These are phyloP conservation scores for Xenopus borealis DNA, from an alignment of 2,113 vertebrate species.

Conservation along the genomic window DNA sequence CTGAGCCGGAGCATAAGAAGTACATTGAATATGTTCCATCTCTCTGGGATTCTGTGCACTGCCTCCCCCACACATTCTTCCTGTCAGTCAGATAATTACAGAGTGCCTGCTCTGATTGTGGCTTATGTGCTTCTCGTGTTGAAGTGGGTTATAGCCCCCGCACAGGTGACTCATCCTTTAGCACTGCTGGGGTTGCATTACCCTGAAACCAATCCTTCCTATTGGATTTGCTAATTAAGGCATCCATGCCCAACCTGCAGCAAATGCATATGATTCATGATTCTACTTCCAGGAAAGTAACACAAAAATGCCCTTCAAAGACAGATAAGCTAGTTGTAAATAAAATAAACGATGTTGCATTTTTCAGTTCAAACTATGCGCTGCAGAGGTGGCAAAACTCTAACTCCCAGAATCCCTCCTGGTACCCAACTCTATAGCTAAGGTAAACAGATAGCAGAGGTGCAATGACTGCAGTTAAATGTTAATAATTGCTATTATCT, in stretches of 20 bases:
- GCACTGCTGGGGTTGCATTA: constrained; percentile 37
- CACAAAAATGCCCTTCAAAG: no score
- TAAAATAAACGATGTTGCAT: no score
- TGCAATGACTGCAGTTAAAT: no score
- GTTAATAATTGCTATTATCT: no score
- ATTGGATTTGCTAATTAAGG: neutral
- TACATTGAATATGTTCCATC: constrained; percentile 9
- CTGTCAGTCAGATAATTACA: constrained; percentile 44
- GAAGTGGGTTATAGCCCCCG: constrained; percentile 21
- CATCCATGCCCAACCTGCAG: neutral
- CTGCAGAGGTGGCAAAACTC: no score
- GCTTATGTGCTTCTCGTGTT: constrained; percentile 31
- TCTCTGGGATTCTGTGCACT: constrained; percentile 23
- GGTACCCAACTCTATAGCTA: no score
- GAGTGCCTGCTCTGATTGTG: constrained; percentile 37
- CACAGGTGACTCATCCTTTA: constrained; percentile 29
- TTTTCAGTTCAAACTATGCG: no score
- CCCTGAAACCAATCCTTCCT: constrained; percentile 19
- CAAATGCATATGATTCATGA: neutral
- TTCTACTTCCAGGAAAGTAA: no score
- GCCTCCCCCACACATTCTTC: constrained; percentile 39
- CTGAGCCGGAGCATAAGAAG: neutral
- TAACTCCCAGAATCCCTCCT: no score
- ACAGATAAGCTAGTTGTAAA: no score
- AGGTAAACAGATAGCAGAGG: no score